Conservation (phyloP, 2,888 invertebrate genomes). For the Caenorhabditis virilis region DNA sequence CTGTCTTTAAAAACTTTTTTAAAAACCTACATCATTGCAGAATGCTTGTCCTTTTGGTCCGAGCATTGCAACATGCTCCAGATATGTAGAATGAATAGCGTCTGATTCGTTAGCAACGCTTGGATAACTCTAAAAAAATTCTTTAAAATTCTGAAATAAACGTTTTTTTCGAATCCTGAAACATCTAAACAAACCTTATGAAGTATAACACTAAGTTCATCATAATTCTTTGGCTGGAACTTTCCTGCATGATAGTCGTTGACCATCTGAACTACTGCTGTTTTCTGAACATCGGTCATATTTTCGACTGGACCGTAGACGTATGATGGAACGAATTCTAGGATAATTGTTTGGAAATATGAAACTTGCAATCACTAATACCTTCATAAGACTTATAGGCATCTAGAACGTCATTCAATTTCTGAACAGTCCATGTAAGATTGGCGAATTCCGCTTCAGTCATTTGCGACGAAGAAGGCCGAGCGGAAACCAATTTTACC, state of each 20-base stretch:
- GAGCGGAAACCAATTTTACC: too few species aligned
- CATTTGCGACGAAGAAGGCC: background rate
- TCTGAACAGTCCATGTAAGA: constrained; percentile 18
- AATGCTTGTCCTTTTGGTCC: constrained; percentile 31
- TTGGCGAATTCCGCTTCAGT: constrained; percentile 26
- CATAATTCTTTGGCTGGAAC: constrained; percentile 23
- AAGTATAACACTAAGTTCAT: constrained; percentile 11
- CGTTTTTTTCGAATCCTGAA: background rate
- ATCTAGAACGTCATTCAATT: constrained; percentile 22
- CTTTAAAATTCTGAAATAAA: background rate
- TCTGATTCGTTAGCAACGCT: constrained; percentile 7
- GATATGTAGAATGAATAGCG: constrained; percentile 18
- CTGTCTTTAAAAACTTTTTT: too few species aligned
- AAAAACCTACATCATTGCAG: constrained; percentile 11
- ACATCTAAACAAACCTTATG: constrained; percentile 3
- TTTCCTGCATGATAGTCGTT: constrained; percentile 33
- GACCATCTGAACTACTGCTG: constrained; percentile 14
- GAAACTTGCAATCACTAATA: background rate
- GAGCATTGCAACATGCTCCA: constrained; percentile 21
- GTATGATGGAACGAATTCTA: constrained; percentile 27
- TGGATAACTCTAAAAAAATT: constrained; percentile 13
- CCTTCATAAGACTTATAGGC: constrained; percentile 21
- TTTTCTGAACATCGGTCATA: constrained; percentile 26
- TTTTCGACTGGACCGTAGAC: constrained; percentile 14
- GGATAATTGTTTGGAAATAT: background rate